Evolutionary conservation across 2,888 invertebrate species (phyloP).

Genomic region (Sminthurinus aureus): DNA sequence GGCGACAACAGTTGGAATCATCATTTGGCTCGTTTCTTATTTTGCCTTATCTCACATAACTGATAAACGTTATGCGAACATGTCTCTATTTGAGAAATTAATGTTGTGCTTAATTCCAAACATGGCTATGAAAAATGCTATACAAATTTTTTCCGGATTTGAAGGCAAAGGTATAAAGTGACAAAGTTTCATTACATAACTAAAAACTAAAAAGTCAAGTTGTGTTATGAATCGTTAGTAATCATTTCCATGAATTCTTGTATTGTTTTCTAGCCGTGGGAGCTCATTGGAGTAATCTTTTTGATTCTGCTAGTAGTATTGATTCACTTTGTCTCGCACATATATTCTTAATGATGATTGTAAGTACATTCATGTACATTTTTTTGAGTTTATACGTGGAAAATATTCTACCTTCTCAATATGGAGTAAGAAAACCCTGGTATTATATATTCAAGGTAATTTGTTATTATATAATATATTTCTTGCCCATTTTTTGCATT

Average conservation of each 20-base stretch:
- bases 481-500: neutral
- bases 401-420: constrained; percentile 72
- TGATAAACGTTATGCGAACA: constrained; percentile 45
- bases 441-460: constrained; percentile 71
- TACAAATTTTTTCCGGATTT: constrained; percentile 58
- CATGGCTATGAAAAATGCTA: constrained; percentile 59
- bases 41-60: constrained; percentile 47
- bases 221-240: neutral
- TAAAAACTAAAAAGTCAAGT: neutral
- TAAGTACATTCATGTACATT: constrained; percentile 65
- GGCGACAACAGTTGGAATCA: constrained; percentile 60
- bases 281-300: constrained; percentile 62
- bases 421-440: constrained; percentile 73
- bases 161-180: constrained; percentile 57
- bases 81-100: constrained; percentile 54
- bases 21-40: constrained; percentile 60
- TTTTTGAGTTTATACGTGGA: constrained; percentile 71
- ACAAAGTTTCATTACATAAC: neutral
- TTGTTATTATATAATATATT: neutral
- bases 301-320: constrained; percentile 60
- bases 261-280: constrained; percentile 61
- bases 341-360: constrained; percentile 62
- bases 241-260: neutral
- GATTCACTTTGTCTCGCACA: constrained; percentile 62
- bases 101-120: constrained; percentile 59